Conservation (phyloP, 1,140 invertebrate species). For the Sinella curviseta region DNA sequence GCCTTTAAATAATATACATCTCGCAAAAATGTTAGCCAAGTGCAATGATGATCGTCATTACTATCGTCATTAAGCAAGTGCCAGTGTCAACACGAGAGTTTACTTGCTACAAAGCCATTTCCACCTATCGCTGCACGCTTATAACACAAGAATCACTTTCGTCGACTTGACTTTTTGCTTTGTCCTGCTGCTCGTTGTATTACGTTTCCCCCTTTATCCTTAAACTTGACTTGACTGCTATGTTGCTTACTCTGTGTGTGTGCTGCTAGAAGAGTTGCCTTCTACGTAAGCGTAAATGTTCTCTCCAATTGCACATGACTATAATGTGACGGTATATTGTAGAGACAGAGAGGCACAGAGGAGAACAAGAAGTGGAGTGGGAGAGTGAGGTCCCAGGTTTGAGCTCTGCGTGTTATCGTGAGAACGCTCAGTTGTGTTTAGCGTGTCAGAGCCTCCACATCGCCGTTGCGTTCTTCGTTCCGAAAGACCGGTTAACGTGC, state of each 20-base stretch:
- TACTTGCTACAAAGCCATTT: too few relatives aligned
- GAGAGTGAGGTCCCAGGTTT: background rate
- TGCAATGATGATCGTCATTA: too few relatives aligned
- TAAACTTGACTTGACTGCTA: slow-evolving; percentile 7
- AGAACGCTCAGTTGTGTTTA: slow-evolving; percentile 29
- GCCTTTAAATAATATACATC: too few relatives aligned
- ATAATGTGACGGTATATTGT: too few relatives aligned
- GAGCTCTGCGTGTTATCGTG: background rate
- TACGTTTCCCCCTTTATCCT: background rate
- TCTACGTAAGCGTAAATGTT: background rate
- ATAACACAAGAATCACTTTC: background rate
- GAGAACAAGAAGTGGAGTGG: background rate
- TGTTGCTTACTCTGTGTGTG: background rate
- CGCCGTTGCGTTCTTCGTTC: slow-evolving; percentile 27
- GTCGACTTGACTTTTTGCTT: background rate
- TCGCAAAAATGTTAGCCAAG: too few relatives aligned
- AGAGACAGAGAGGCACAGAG: background rate
- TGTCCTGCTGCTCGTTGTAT: background rate
- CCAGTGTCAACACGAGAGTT: too few relatives aligned
- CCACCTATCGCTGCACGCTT: background rate
- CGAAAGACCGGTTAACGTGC: slow-evolving; percentile 32
- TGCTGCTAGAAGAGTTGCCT: background rate
- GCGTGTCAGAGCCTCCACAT: slow-evolving; percentile 37
- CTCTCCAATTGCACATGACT: too few relatives aligned
- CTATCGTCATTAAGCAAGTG: too few relatives aligned